These are phyloP conservation scores for Microcebus ravelobensis DNA, from an alignment of 2,113 vertebrate species.

Conservation along the genomic window DNA sequence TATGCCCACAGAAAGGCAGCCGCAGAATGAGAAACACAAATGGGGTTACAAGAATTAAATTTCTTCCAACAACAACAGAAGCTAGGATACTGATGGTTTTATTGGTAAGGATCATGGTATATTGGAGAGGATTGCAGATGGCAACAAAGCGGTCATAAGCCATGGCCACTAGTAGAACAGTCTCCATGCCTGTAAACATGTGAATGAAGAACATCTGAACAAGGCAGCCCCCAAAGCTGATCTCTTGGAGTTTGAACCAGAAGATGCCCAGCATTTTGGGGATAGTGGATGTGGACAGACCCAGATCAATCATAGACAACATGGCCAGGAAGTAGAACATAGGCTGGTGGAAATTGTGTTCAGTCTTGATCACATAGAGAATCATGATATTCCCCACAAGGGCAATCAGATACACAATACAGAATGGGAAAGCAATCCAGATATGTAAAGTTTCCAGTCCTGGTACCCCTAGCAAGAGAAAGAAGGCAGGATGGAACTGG, in stretches of 20 bases:
- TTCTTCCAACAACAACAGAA: constrained; percentile 60
- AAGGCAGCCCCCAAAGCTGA: constrained; percentile 77
- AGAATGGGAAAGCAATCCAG: constrained; percentile 57
- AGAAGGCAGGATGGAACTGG: constrained; percentile 11
- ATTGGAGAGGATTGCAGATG: constrained; percentile 62
- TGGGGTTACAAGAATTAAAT: constrained; percentile 68
- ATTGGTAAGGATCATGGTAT: constrained; percentile 63
- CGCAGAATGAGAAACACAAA: constrained; percentile 68
- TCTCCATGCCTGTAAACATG: constrained; percentile 81
- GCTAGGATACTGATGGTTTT: constrained; percentile 43
- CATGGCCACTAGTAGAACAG: constrained; percentile 79
- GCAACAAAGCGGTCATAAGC: constrained; percentile 61
- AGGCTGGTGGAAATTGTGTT: constrained; percentile 65
- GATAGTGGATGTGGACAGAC: constrained; percentile 74
- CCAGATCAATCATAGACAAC: constrained; percentile 80
- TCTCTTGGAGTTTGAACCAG: constrained; percentile 75
- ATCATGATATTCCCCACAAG: constrained; percentile 62
- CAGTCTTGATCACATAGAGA: constrained; percentile 43
- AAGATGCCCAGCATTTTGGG: constrained; percentile 81
- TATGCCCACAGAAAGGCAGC: constrained; percentile 63
- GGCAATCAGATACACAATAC: constrained; percentile 54
- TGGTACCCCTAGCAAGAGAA: constrained; percentile 45
- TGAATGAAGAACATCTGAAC: constrained; percentile 85
- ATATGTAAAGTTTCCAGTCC: neutral
- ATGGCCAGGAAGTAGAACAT: constrained; percentile 82